Evolutionary conservation across 64 coral and sea anemone genomes (phyloP), one percentile per base, ranked within the genome.

Genomic region (Catalaphyllia jardinei): DNA sequence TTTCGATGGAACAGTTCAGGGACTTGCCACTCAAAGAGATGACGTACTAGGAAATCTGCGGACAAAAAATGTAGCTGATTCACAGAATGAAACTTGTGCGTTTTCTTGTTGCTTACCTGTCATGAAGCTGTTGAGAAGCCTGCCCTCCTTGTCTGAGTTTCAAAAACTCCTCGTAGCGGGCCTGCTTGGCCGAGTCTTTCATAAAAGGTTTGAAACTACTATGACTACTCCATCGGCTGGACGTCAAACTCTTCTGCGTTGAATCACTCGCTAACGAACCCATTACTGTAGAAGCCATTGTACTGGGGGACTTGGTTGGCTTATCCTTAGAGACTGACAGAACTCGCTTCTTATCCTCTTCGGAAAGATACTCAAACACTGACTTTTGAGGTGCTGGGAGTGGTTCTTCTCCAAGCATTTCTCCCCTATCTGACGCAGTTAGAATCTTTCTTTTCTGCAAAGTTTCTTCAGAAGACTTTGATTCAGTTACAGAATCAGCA

Each of bases 171-270:
- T 98, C 93, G 69, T 98, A 98, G 29, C 96, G 78, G 4, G 85
- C 93, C 65, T 98, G 96, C 72, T 98, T 98, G 31, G 74, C 86
- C 22, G 89, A 67, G 63, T 98, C 93, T 85, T 98, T 94, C 22
- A 77, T 76, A 90, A 98, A 98, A 6, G 96, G 96, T 67, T 92
- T 94, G 35, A 98, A 98, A 55, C 89, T 77, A 25, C 72, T 88
- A 76, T 52, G 76, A 28, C 38, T 64, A 46, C 24, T 65, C 27
- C 39, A 54, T 0, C 71, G 30, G 11, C 12, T 72, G 25, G 79
- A 61, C 64, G 92, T 24, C 38, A 60, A 31, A 31, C 60, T 51
- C 24, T 35, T 88, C 9, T 73, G 13, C 7, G 30, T 15, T 35
- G 46, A 89, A 76, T 42, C 59, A 82, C 31, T 72, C 52, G 4